These are phyloP conservation scores for Pseudococcus longispinus DNA, from an alignment of 2,888 invertebrate genomes.

Conservation along the genomic window DNA sequence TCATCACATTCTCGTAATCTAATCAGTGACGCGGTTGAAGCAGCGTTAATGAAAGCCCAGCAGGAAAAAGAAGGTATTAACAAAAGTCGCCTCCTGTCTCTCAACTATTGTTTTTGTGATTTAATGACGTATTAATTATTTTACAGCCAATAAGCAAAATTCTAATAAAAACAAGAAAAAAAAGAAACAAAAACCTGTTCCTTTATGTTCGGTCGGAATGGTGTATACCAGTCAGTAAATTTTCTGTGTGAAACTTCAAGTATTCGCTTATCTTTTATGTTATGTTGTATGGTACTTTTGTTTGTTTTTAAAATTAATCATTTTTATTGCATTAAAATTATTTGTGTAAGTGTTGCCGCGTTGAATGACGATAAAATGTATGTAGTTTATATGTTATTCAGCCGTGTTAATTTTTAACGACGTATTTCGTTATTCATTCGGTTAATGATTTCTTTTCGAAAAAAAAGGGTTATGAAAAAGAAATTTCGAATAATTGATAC, in stretches of 20 bases:
- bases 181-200: constrained; percentile 50
- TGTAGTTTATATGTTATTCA: constrained; percentile 4
- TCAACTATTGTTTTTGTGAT: not conserved
- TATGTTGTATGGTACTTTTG: constrained; percentile 32
- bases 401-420: not conserved
- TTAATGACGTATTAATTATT: not conserved
- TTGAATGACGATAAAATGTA: not conserved
- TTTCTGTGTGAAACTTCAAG: not conserved
- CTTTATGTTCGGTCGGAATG: constrained; percentile 52
- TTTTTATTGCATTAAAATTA: constrained; percentile 27
- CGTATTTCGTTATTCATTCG: not conserved
- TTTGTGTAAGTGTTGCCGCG: constrained; percentile 28
- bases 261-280: constrained; percentile 40
- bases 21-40: constrained; percentile 52
- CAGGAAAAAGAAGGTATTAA: constrained; percentile 50
- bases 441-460: not conserved
- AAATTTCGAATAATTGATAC: not conserved
- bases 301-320: constrained; percentile 40
- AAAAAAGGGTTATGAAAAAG: not conserved
- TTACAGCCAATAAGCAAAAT: constrained; percentile 39
- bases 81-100: not conserved
- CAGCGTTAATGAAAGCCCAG: constrained; percentile 44
- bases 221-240: constrained; percentile 42
- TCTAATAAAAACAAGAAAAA: constrained; percentile 52
- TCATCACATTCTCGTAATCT: constrained; percentile 36